These are phyloP conservation scores for Tetramorium alpestre DNA, from an alignment of 1,140 invertebrate species.

Conservation along the genomic window DNA sequence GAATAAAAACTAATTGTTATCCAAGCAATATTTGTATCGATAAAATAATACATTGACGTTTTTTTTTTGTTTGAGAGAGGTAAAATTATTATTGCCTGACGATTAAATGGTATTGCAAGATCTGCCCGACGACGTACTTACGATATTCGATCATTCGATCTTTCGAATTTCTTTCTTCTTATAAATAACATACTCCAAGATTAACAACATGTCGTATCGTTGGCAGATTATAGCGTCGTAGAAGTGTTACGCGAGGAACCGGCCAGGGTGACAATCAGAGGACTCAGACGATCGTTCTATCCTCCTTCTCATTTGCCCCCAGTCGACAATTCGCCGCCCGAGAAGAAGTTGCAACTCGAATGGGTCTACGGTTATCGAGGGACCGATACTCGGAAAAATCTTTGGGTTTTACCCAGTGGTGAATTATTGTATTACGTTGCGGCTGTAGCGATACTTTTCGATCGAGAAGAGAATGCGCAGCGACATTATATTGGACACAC, in stretches of 20 bases:
- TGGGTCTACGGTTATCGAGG: slow-evolving; percentile 99
- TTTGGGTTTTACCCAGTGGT: slow-evolving; percentile 96
- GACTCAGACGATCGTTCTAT: slow-evolving; percentile 93
- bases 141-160: background rate
- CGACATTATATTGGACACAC: slow-evolving; percentile 97
- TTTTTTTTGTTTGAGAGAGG: background rate
- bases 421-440: slow-evolving; percentile 97
- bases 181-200: background rate
- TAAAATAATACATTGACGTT: no score
- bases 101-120: background rate
- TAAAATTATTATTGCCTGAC: no score
- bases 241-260: slow-evolving; percentile 94
- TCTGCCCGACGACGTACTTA: background rate
- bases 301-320: slow-evolving; percentile 93
- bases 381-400: slow-evolving; percentile 93
- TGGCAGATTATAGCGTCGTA: slow-evolving; percentile 91
- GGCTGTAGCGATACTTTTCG: slow-evolving; percentile 96
- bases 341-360: slow-evolving; percentile 94
- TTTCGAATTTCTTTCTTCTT: background rate
- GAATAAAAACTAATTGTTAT: no score
- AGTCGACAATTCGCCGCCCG: slow-evolving; percentile 93
- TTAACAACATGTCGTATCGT: background rate
- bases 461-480: slow-evolving; percentile 95
- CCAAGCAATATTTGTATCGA: no score
- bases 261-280: slow-evolving; percentile 93